Evolutionary conservation across 2,797 vertebrate species (phyloP).

Genomic region (Ctenopoma kingsleyae): DNA sequence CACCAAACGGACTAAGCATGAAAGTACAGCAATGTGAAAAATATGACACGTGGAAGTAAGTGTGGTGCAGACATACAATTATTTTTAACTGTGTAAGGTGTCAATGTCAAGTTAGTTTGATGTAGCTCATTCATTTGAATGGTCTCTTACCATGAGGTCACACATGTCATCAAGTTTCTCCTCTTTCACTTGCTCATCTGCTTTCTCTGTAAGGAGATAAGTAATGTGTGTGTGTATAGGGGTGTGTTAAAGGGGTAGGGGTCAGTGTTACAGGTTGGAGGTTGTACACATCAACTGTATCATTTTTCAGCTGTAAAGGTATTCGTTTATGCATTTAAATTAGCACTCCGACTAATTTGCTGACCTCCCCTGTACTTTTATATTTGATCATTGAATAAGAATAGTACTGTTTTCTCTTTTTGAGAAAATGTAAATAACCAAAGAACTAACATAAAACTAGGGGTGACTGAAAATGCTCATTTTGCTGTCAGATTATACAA

Average conservation of each 20-base stretch:
- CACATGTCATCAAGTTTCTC: conserved; percentile 80
- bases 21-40: background rate
- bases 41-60: background rate
- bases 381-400: background rate
- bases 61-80: background rate
- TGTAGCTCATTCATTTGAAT: background rate
- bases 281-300: conserved; percentile 26
- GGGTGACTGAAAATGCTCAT: background rate
- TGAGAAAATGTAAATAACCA: background rate
- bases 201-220: conserved; percentile 70
- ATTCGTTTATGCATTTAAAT: conserved; percentile 3
- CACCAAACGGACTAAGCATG: background rate
- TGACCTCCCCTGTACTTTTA: background rate
- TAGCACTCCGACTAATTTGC: conserved; percentile 30
- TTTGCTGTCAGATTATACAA: no score
- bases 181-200: conserved; percentile 76
- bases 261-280: conserved; percentile 28
- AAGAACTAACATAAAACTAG: background rate
- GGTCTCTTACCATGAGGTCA: conserved; percentile 87
- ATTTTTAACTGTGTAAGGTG: conserved; percentile 8
- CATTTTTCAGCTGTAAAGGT: conserved; percentile 29
- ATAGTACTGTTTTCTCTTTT: background rate
- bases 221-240: conserved; percentile 2
- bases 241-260: conserved; percentile 9
- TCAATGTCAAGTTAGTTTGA: background rate